Conservation (phyloP, 2,888 invertebrate species). For the Limnephilus marmoratus region DNA sequence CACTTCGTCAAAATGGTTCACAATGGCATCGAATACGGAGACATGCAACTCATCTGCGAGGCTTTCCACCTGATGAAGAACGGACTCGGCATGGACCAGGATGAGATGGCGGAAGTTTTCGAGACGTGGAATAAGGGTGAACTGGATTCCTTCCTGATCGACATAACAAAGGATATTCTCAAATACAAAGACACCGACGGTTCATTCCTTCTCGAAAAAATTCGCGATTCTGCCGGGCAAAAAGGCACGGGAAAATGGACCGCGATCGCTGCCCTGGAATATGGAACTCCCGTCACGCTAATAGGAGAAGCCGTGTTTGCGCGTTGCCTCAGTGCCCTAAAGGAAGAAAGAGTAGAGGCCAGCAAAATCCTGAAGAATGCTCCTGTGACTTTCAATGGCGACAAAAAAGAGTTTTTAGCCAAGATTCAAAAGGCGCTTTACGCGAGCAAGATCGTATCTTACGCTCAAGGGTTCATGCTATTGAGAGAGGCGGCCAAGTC, state of each 20-base stretch:
- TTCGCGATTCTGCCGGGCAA: constrained; percentile 97
- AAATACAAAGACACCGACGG: constrained; percentile 91
- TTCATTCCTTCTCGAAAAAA: constrained; percentile 90
- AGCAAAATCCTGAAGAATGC: constrained; percentile 87
- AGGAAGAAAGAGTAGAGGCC: constrained; percentile 91
- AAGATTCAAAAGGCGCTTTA: constrained; percentile 94
- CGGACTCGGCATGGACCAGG: constrained; percentile 83
- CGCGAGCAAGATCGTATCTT: constrained; percentile 98
- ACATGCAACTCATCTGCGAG: constrained; percentile 99
- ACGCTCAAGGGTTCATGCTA: constrained; percentile 98
- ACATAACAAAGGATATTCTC: constrained; percentile 97
- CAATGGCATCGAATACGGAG: constrained; percentile 99
- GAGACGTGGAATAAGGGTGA: constrained; percentile 97
- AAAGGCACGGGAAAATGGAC: constrained; percentile 99
- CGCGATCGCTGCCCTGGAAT: constrained; percentile 95
- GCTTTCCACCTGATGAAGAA: constrained; percentile 94
- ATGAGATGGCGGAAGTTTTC: constrained; percentile 91
- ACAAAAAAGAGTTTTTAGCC: constrained; percentile 82
- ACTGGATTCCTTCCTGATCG: constrained; percentile 97
- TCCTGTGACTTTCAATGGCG: constrained; percentile 66
- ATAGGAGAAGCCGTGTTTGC: constrained; percentile 99
- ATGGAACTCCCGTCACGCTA: constrained; percentile 97
- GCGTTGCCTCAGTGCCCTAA: constrained; percentile 94
- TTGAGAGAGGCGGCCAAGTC: constrained; percentile 94
- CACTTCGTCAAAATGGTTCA: constrained; percentile 99